phyloP scores from a whole-genome alignment of 2,888 invertebrate species.

The Chymomyza fuscimana region DNA sequence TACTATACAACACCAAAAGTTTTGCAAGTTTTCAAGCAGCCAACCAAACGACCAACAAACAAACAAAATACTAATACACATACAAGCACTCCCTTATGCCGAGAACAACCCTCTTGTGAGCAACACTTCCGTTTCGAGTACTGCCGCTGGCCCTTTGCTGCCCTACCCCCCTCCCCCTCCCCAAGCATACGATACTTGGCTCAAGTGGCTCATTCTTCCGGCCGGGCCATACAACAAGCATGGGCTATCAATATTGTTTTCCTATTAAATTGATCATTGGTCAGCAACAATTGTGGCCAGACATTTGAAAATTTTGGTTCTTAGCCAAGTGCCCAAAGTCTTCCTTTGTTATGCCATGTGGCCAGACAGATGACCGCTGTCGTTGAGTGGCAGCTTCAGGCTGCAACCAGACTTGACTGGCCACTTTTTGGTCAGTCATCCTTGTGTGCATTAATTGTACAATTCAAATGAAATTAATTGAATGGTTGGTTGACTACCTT shows the following conservation, averaged over 20 bases:
- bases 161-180: too few relatives aligned
- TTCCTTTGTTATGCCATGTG: conserved; percentile 24
- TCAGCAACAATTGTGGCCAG: conserved; percentile 68
- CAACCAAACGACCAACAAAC: conserved; percentile 26
- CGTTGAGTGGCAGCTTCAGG: conserved; percentile 51
- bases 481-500: conserved; percentile 13
- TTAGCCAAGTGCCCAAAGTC: conserved; percentile 21
- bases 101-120: conserved; percentile 31
- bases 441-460: conserved; percentile 50
- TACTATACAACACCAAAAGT: conserved; percentile 70
- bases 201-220: background rate
- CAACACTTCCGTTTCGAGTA: conserved; percentile 58
- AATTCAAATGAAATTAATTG: conserved; percentile 61
- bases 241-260: conserved; percentile 78
- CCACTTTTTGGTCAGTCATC: conserved; percentile 31
- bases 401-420: conserved; percentile 37
- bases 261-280: conserved; percentile 80
- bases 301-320: conserved; percentile 27
- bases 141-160: conserved; percentile 1
- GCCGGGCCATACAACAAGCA: background rate
- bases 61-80: conserved; percentile 33
- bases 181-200: too few relatives aligned
- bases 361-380: background rate
- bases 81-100: conserved; percentile 4
- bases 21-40: conserved; percentile 59